A percentile compares a stretch with the other conserved stretches of the same genome.
These are phyloP conservation scores for Nudaria mundana DNA, from an alignment of 2,888 invertebrate species.

Conservation along the genomic window DNA sequence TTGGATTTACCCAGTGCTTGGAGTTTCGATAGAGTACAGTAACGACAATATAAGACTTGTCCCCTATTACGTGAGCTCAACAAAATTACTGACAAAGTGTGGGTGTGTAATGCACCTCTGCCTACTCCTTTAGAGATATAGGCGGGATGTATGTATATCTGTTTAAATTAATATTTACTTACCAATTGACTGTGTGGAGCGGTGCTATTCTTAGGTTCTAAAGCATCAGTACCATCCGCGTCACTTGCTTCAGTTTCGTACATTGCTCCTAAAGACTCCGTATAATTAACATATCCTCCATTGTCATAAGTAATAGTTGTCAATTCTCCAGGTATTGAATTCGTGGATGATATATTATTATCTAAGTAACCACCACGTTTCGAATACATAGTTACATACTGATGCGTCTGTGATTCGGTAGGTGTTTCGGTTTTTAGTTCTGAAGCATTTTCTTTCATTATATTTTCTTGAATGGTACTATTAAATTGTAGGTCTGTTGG, in stretches of 20 bases:
- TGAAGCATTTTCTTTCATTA: constrained; percentile 1
- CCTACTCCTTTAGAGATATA: too few relatives aligned
- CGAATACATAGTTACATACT: constrained; percentile 45
- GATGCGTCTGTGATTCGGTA: constrained; percentile 7
- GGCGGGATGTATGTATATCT: too few relatives aligned
- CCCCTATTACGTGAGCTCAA: too few relatives aligned
- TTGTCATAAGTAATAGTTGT: constrained; percentile 5
- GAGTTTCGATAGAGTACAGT: too few relatives aligned
- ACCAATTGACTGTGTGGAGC: constrained; percentile 61
- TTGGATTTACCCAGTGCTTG: too few relatives aligned
- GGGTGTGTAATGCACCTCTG: too few relatives aligned
- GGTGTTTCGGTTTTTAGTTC: not conserved
- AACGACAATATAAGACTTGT: too few relatives aligned
- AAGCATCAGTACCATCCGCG: constrained; percentile 16
- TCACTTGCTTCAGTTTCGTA: constrained; percentile 35
- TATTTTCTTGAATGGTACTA: constrained; percentile 38
- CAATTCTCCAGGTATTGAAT: constrained; percentile 16
- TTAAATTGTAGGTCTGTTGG: constrained; percentile 35
- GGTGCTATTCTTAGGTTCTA: constrained; percentile 30
- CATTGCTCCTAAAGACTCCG: constrained; percentile 26
- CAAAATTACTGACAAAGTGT: too few relatives aligned
- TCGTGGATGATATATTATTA: constrained; percentile 41
- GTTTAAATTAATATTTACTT: constrained; percentile 26
- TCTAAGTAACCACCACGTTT: constrained; percentile 62
- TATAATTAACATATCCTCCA: constrained; percentile 13